Percentiles rank a stretch among this genome's conserved stretches.
phyloP scores from a whole-genome alignment of 2,113 vertebrate genomes.

The Furnarius figulus region DNA sequence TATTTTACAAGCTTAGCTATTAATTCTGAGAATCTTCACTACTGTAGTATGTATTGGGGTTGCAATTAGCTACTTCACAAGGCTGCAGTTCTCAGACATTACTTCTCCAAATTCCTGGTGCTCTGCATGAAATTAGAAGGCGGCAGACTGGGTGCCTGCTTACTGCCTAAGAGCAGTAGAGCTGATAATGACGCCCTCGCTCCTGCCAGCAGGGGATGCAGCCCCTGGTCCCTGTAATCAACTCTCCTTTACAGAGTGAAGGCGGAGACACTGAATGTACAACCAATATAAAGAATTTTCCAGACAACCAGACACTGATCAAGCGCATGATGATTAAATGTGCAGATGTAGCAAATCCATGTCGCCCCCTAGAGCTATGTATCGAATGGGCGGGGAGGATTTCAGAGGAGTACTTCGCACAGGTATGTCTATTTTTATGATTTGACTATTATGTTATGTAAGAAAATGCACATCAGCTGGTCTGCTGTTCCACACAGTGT shows the following conservation, averaged over 20 bases:
- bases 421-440: conserved; percentile 73
- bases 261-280: conserved; percentile 82
- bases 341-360: conserved; percentile 94
- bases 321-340: conserved; percentile 99
- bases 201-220: background rate
- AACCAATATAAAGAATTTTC: conserved; percentile 83
- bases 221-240: background rate
- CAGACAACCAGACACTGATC: conserved; percentile 92
- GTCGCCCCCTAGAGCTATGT: conserved; percentile 90
- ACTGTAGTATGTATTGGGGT: background rate
- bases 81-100: background rate
- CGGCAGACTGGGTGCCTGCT: background rate
- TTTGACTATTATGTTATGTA: background rate
- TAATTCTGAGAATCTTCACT: background rate
- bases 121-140: background rate
- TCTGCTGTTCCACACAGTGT: background rate
- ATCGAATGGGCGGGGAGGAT: conserved; percentile 96
- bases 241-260: conserved; percentile 76
- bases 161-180: background rate
- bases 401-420: conserved; percentile 96
- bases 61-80: background rate
- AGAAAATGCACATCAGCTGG: accelerated
- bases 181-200: accelerated
- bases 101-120: background rate
- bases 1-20: background rate